A percentile compares a stretch with the other conserved stretches of the same genome.
Evolutionary conservation across 2,113 vertebrate genomes (phyloP).

Genomic region (Fregetta grallaria): DNA sequence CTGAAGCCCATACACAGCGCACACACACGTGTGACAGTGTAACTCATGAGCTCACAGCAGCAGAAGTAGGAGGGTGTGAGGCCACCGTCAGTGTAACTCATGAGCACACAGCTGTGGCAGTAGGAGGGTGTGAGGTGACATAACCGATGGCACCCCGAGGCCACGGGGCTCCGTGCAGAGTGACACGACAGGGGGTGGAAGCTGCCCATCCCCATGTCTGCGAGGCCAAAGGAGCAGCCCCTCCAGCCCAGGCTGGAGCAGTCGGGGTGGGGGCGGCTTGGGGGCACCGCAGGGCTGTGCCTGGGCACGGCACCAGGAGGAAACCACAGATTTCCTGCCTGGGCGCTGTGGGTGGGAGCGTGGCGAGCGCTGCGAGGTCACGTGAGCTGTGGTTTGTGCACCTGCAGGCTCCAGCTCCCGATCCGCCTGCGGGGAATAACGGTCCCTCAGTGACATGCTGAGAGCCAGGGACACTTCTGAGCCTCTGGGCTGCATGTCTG

Average conservation of each 20-base stretch:
- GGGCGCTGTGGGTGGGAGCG: not conserved
- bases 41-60: too few species aligned
- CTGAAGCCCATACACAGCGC: not conserved
- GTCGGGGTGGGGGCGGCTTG: not conserved
- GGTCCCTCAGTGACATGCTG: not conserved
- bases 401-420: not conserved
- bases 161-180: too few species aligned
- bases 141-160: too few species aligned
- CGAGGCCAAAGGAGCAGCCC: not conserved
- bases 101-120: too few species aligned
- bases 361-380: not conserved
- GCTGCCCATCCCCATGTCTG: not conserved
- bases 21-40: too few species aligned
- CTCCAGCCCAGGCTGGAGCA: not conserved
- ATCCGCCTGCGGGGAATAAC: accelerated
- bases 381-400: not conserved
- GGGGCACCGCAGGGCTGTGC: not conserved
- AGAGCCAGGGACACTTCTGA: not conserved
- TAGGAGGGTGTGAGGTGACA: too few species aligned
- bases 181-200: too few species aligned
- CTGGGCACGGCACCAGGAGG: not conserved
- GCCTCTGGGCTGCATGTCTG: not conserved
- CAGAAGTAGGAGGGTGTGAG: too few species aligned
- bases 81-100: too few species aligned
- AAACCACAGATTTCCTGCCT: not conserved